Base-by-base conservation (phyloP, 1,140 invertebrate genomes). In the Drosophila sturtevanti region DNA sequence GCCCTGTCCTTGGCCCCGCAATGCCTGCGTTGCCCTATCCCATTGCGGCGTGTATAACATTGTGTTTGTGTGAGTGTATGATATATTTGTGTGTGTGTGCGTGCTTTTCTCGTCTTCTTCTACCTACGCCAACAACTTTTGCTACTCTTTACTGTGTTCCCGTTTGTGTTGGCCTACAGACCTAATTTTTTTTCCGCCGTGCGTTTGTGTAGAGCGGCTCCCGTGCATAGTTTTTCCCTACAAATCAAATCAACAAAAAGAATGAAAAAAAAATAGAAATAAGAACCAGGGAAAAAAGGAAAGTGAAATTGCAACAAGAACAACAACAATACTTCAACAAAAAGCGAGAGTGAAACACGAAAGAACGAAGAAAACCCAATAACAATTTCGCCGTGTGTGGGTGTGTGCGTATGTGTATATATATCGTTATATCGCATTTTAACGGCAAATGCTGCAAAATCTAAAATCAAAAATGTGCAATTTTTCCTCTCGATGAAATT, bases 131-230 rank as follows among this genome's bases (percentile, higher is more conserved):
- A 87, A 89, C 84, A 89, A 80, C 77, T 84, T 74, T 87, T 78
- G 75, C 75, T 70, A 61, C 77, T 78, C 63, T 79, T 75, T 84
- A 84, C 79, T 82, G 85, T 87, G 84, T 89, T 89, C 85, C 79
- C 80, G 77, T 89, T 89, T 77, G 86, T 66, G 63, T 84, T 91
- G 89, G 81, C 89, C 89, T 91, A 91, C 85, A 91, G 89, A 91
- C 89, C 89, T 84, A 91, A 91, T 91, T 91, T 81, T 75, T 79
- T 77, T 21, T 48, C 41, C 41, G 24, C 54, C 79, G 67, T 89
- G 78, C 76, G 82, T 74, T 77, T 56, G 54, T 56, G 54, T 68
- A 76, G 79, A 69, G 73, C 81, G 73, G 44, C 65, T 66, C 60
- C 75, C 64, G 72, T 75, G 78, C 71, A 85, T 74, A 90, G 81